These are phyloP conservation scores for Tichodroma muraria DNA, from an alignment of 2,113 vertebrate species.

Conservation along the genomic window DNA sequence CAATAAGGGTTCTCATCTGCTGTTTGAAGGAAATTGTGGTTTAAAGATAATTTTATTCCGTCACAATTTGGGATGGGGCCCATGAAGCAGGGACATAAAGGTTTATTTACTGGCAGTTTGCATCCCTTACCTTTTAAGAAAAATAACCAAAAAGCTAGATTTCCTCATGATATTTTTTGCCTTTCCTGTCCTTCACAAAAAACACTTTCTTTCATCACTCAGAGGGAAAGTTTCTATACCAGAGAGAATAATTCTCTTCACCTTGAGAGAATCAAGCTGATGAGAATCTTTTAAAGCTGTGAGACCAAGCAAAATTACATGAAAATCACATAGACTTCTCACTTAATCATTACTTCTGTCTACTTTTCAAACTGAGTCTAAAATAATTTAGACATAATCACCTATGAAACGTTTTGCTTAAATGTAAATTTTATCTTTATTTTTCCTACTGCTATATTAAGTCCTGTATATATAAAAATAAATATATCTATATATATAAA, in stretches of 20 bases:
- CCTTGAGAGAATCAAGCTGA: not conserved
- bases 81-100: not conserved
- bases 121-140: not conserved
- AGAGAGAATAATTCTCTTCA: not conserved
- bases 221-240: not conserved
- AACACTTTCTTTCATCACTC: not conserved
- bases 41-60: not conserved
- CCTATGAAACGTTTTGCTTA: not conserved
- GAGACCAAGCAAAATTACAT: not conserved
- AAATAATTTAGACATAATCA: not conserved
- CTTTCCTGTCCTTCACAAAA: not conserved
- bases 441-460: not conserved
- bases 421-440: not conserved
- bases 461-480: not conserved
- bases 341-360: not conserved
- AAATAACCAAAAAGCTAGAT: not conserved
- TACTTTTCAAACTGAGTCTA: not conserved
- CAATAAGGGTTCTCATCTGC: not conserved
- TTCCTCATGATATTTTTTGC: not conserved
- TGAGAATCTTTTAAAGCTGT: not conserved
- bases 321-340: not conserved
- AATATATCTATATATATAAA: not conserved
- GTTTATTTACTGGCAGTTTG: not conserved
- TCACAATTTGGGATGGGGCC: not conserved
- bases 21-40: not conserved